phyloP scores from a whole-genome alignment of 2,888 invertebrate genomes.

The Dilophus febrilis region DNA sequence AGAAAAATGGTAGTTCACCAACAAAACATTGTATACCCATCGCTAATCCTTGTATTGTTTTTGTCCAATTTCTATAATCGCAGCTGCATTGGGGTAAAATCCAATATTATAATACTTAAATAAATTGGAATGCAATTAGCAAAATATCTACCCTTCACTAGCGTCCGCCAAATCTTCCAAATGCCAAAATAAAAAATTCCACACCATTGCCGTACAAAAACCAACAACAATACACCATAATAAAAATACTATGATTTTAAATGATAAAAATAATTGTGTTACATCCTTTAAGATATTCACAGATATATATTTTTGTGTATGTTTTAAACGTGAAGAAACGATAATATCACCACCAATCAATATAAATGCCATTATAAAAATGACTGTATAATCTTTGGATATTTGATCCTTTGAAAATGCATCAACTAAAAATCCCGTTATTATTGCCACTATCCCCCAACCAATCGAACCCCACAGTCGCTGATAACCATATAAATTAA shows the following conservation, averaged over 20 bases:
- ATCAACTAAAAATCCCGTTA: conserved; percentile 66
- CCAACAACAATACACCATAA: conserved; percentile 70
- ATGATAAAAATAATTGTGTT: conserved; percentile 42
- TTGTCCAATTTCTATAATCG: conserved; percentile 38
- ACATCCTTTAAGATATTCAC: conserved; percentile 52
- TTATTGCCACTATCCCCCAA: conserved; percentile 61
- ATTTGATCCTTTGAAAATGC: conserved; percentile 43
- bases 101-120: conserved; percentile 15
- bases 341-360: conserved; percentile 38
- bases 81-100: conserved; percentile 17
- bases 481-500: conserved; percentile 69
- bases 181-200: conserved; percentile 80
- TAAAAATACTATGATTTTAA: conserved; percentile 55
- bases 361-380: conserved; percentile 43
- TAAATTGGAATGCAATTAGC: too few species aligned
- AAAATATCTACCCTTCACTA: conserved; percentile 22
- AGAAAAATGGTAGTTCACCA: conserved; percentile 77
- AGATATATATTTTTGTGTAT: conserved; percentile 44
- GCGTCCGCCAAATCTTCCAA: conserved; percentile 50
- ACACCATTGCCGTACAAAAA: conserved; percentile 65
- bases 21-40: conserved; percentile 65
- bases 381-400: conserved; percentile 58
- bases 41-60: conserved; percentile 55
- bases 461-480: conserved; percentile 78
- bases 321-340: conserved; percentile 40